Base-by-base conservation (phyloP, 2,797 vertebrate genomes). In the Trematomus bernacchii region DNA sequence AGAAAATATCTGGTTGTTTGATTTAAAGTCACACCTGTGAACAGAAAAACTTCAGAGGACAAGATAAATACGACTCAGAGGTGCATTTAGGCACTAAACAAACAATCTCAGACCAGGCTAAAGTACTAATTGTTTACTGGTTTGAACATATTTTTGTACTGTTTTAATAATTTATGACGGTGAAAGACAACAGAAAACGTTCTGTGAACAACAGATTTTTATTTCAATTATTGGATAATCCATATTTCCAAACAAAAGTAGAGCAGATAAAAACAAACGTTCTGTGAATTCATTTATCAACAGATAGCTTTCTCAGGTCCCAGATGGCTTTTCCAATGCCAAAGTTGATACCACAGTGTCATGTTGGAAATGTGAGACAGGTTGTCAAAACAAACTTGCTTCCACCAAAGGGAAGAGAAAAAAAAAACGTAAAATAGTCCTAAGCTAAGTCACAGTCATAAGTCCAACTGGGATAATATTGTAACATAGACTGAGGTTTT, bases 171-270 rank as follows among this genome's bases (percentile, higher is more conserved):
- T 15, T 19, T 18, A 18, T 9, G 48, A 64, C 9, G 71, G 43
- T 21, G 65, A 78, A 55, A 83, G 27, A 82, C 42, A 23, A 12
- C 44, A 69, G 50, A 79, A 68, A 12, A 68, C 15, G 13, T 77
- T 76, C 76, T 90, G 91, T 93, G 92, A 94, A 93, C 81, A 90
- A 92, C 89, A 89, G 76, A 77, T 93, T 92, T 96, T 94, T 95
- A 95, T 95, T 95, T 94, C 76, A 94, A 79, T 91, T 85, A 87
- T 86, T 78, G 88, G 74, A 93, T 77, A 86, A 78, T 94, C 91
- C 85, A 85, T 90, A 88, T 88, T 89, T 91, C 75, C 90, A 94
- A 96, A 92, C 92, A 92, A 95, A 94, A 92, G 89, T 88, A 91
- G 87, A 93, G 84, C 71, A 83, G 76, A 86, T 92, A 80, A 89